Evolutionary conservation across 2,797 vertebrate genomes (phyloP).

Genomic region (Premnoplex brunnescens): DNA sequence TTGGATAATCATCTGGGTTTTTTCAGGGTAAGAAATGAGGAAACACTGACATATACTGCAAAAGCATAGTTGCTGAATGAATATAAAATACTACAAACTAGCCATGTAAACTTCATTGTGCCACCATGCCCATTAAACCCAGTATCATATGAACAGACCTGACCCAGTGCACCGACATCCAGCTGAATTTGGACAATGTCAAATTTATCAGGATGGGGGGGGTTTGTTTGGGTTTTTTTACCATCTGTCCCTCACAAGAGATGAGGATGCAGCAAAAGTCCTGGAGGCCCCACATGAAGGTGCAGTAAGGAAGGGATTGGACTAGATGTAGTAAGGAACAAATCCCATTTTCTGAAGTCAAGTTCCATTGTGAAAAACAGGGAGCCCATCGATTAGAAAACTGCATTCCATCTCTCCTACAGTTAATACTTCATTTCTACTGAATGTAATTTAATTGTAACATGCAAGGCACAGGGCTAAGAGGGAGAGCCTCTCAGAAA

Average conservation of each 20-base stretch:
- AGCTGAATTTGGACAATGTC: background rate
- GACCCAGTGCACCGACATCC: background rate
- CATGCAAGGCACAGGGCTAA: background rate
- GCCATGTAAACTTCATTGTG: background rate
- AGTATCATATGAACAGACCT: background rate
- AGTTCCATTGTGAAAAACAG: background rate
- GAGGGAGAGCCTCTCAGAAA: background rate
- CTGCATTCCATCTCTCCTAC: background rate
- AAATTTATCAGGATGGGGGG: fast-evolving
- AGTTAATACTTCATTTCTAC: background rate
- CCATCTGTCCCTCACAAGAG: background rate
- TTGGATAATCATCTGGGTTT: background rate
- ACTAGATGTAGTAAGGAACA: fast-evolving
- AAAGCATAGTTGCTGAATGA: background rate
- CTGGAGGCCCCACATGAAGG: background rate
- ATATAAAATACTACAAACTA: background rate
- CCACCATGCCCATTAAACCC: background rate
- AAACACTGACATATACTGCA: background rate
- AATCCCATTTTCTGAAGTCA: background rate
- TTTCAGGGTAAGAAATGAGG: background rate
- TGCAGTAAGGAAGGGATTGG: background rate
- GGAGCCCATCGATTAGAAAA: background rate
- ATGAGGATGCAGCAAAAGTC: background rate
- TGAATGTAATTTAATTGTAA: background rate
- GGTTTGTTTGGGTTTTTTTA: fast-evolving